Evolutionary conservation across 2,888 invertebrate species (phyloP).

Genomic region (Pyrrhia umbra): DNA sequence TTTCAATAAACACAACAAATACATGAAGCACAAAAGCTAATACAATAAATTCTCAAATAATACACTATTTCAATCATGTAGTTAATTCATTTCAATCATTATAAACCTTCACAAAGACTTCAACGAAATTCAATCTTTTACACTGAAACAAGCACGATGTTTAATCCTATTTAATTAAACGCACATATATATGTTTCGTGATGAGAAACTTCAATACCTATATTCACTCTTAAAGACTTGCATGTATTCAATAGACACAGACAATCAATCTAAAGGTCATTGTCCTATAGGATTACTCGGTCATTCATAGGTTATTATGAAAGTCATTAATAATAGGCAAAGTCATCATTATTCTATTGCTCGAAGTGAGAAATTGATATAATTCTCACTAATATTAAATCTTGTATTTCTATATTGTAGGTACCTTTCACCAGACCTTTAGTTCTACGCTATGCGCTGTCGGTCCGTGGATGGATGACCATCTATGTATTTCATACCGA

Average conservation of each 20-base stretch:
- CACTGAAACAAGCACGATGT: slow-evolving; percentile 6
- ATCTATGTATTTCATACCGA: too few species aligned
- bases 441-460: too few species aligned
- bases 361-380: slow-evolving; percentile 10
- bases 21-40: neutral
- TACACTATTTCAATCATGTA: too few species aligned
- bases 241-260: neutral
- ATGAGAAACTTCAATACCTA: slow-evolving; percentile 1
- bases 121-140: neutral
- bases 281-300: neutral
- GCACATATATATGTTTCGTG: slow-evolving; percentile 7
- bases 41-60: neutral
- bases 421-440: too few species aligned
- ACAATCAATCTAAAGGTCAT: slow-evolving; percentile 17
- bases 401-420: neutral
- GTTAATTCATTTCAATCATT: neutral
- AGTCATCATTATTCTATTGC: slow-evolving; percentile 28
- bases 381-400: neutral
- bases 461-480: too few species aligned
- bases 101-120: neutral
- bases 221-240: slow-evolving; percentile 7
- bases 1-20: neutral
- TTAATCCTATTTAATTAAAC: slow-evolving; percentile 17
- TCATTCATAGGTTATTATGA: slow-evolving; percentile 18
- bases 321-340: slow-evolving; percentile 26